A percentile compares a stretch with the other conserved stretches of the same genome.
Evolutionary conservation across 2,888 invertebrate species (phyloP).

Genomic region (Tachina grossa): DNA sequence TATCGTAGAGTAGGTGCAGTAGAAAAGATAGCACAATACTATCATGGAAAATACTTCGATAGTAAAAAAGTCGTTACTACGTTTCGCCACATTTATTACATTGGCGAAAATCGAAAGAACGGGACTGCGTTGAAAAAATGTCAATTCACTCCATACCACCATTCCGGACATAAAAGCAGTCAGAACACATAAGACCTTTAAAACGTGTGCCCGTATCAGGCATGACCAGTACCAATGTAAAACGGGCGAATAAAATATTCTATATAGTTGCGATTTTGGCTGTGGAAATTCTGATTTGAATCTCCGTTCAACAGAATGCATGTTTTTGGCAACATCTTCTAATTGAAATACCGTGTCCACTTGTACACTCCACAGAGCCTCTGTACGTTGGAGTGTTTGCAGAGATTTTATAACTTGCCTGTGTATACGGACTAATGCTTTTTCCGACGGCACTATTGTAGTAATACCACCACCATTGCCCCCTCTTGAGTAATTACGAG

Average conservation of each 20-base stretch:
- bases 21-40: conserved; percentile 96
- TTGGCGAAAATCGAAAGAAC: conserved; percentile 98
- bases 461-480: conserved; percentile 84
- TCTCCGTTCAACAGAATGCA: conserved; percentile 84
- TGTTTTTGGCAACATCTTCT: conserved; percentile 94
- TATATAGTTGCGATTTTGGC: conserved; percentile 85
- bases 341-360: conserved; percentile 90
- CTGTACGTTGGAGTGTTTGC: conserved; percentile 95
- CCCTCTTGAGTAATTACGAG: conserved; percentile 84
- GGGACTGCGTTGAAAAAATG: conserved; percentile 96
- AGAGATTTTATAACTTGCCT: conserved; percentile 95
- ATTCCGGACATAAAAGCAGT: conserved; percentile 91
- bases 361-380: conserved; percentile 96
- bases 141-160: conserved; percentile 99
- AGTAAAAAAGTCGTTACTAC: conserved; percentile 94
- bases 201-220: conserved; percentile 89
- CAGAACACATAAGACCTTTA: conserved; percentile 88
- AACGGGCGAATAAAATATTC: conserved; percentile 87
- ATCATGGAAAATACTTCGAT: conserved; percentile 97
- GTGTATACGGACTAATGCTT: conserved; percentile 94
- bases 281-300: conserved; percentile 89
- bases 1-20: conserved; percentile 99
- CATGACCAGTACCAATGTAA: conserved; percentile 99
- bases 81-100: conserved; percentile 91
- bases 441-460: conserved; percentile 89